These are phyloP conservation scores for Trichonephila clavata DNA, from an alignment of 1,140 invertebrate genomes.

Conservation along the genomic window DNA sequence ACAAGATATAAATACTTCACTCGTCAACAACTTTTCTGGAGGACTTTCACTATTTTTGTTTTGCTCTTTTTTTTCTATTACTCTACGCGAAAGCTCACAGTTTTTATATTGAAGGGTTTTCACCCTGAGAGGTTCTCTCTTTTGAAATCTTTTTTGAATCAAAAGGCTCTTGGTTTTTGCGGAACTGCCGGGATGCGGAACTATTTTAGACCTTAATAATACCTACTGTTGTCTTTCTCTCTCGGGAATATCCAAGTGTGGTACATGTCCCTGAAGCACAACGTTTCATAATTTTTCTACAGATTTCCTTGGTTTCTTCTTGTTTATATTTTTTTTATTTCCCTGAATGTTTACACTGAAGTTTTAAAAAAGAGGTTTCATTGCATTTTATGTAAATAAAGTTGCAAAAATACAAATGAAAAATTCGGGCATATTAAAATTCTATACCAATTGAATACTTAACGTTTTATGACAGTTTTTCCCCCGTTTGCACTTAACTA, in stretches of 20 bases:
- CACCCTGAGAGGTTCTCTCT: slow-evolving; percentile 13
- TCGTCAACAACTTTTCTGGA: slow-evolving; percentile 62
- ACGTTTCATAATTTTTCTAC: background rate
- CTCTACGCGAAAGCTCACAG: background rate
- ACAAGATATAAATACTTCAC: slow-evolving; percentile 69
- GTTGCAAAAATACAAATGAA: no score
- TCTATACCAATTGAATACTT: no score
- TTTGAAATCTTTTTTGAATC: slow-evolving; percentile 34
- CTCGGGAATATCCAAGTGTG: background rate
- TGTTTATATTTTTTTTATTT: no score
- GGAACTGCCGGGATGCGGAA: slow-evolving; percentile 25
- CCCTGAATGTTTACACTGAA: no score
- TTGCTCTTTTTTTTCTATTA: background rate
- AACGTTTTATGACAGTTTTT: no score
- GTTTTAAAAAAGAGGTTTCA: no score
- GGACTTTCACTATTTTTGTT: slow-evolving; percentile 6
- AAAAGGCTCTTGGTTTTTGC: slow-evolving; percentile 34
- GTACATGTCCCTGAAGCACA: background rate
- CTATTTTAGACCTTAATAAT: background rate
- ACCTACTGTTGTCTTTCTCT: background rate
- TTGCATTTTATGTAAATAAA: no score
- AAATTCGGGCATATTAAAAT: no score
- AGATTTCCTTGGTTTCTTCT: no score
- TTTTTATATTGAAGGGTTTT: slow-evolving; percentile 47
- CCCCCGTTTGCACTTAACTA: no score